Evolutionary conservation across 2,797 vertebrate species (phyloP).

Genomic region (Coilia nasus): DNA sequence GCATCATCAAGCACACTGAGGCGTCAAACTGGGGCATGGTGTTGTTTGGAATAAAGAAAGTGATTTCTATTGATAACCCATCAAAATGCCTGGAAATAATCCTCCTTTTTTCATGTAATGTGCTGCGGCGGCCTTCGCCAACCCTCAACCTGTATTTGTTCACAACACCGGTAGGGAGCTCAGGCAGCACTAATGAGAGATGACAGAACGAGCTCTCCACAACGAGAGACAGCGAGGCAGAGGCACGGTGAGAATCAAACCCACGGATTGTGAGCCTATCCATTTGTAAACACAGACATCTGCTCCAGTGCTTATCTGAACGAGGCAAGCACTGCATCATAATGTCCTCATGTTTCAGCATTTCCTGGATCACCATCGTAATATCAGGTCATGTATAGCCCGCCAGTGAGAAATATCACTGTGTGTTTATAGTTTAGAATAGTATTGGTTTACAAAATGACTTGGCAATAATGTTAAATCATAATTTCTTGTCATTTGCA

Average conservation of each 20-base stretch:
- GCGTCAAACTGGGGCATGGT: neutral
- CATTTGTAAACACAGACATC: conserved; percentile 12
- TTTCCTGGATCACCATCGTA: neutral
- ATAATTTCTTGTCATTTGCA: neutral
- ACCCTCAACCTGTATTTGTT: neutral
- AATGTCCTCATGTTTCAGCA: neutral
- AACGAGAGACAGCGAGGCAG: neutral
- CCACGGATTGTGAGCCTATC: neutral
- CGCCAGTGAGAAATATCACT: neutral
- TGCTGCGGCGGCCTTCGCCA: neutral
- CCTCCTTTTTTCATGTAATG: neutral
- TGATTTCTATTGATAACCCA: conserved; percentile 4
- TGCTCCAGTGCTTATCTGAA: neutral
- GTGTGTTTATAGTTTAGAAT: neutral
- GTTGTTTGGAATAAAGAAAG: conserved; percentile 7
- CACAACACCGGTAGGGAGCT: neutral
- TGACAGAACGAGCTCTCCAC: neutral
- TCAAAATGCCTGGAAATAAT: conserved; percentile 6
- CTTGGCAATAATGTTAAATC: neutral
- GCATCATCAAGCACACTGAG: neutral
- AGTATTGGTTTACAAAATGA: neutral
- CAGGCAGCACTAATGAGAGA: neutral
- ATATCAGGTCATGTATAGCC: neutral
- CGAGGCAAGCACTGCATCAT: neutral
- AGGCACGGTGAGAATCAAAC: neutral